Percentiles rank a stretch among this genome's conserved stretches.
These are phyloP conservation scores for Orthonevra nobilis DNA, from an alignment of 2,888 invertebrate genomes.

Conservation along the genomic window DNA sequence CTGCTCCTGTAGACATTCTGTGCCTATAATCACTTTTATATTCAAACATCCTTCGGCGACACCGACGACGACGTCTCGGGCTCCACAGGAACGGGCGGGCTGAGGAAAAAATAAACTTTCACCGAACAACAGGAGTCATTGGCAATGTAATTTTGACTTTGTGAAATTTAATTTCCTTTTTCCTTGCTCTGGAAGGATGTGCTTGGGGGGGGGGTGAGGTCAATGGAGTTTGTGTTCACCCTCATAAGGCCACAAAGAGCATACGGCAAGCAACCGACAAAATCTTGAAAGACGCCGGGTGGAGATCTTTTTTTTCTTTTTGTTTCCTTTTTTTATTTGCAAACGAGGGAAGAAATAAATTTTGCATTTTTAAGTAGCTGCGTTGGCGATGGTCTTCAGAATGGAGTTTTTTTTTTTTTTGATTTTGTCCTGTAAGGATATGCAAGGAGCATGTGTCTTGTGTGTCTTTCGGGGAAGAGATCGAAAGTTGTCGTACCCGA, in stretches of 20 bases:
- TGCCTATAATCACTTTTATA: constrained; percentile 65
- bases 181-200: constrained; percentile 10
- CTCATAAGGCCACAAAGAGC: constrained; percentile 57
- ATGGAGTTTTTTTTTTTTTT: too few relatives aligned
- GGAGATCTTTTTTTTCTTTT: constrained; percentile 13
- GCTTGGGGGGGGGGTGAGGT: not conserved
- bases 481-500: constrained; percentile 28
- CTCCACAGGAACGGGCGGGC: constrained; percentile 15
- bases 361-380: constrained; percentile 69
- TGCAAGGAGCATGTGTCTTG: constrained; percentile 6
- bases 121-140: constrained; percentile 69
- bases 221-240: too few relatives aligned
- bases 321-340: constrained; percentile 40
- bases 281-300: constrained; percentile 30
- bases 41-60: constrained; percentile 69
- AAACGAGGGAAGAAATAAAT: constrained; percentile 68
- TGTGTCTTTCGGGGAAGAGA: constrained; percentile 7
- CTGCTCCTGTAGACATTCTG: constrained; percentile 55
- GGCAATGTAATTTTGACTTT: constrained; percentile 75
- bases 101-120: constrained; percentile 63
- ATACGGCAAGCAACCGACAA: constrained; percentile 53
- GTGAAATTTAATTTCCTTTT: constrained; percentile 78
- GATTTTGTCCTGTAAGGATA: constrained; percentile 7
- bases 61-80: too few relatives aligned
- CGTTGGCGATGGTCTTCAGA: not conserved